A percentile compares a stretch with the other conserved stretches of the same genome.
phyloP scores from a whole-genome alignment of 1,140 invertebrate genomes.

The Calosoma granatense region DNA sequence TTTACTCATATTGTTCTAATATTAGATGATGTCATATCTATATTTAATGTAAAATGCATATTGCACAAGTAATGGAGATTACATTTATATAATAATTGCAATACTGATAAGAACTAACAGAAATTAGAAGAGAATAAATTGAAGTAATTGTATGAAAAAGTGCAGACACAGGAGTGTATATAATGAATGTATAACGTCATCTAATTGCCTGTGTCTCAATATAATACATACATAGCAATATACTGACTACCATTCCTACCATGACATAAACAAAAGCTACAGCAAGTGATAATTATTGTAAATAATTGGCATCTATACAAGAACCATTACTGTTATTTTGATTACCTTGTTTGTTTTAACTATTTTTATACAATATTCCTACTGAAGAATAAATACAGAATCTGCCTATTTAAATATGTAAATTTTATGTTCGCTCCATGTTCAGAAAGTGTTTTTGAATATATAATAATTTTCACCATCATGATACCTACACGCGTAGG shows the following conservation, averaged over 20 bases:
- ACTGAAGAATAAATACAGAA: no score
- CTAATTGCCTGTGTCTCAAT: neutral
- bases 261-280: neutral
- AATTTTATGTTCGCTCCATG: neutral
- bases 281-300: neutral
- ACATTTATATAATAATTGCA: no score
- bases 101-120: no score
- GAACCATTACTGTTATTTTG: constrained; percentile 1
- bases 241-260: neutral
- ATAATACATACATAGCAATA: no score
- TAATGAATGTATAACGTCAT: neutral
- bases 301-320: neutral
- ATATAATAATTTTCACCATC: constrained; percentile 1
- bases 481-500: no score
- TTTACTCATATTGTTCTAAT: no score
- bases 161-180: neutral
- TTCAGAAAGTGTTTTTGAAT: constrained; percentile 5
- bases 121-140: no score
- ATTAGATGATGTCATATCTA: no score
- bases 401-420: no score
- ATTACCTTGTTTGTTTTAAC: constrained; percentile 3
- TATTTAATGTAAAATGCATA: no score
- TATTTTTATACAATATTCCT: neutral
- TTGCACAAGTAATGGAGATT: no score
- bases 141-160: no score